These are phyloP conservation scores for Halichoeres trimaculatus DNA, from an alignment of 2,113 vertebrate species.

Conservation along the genomic window DNA sequence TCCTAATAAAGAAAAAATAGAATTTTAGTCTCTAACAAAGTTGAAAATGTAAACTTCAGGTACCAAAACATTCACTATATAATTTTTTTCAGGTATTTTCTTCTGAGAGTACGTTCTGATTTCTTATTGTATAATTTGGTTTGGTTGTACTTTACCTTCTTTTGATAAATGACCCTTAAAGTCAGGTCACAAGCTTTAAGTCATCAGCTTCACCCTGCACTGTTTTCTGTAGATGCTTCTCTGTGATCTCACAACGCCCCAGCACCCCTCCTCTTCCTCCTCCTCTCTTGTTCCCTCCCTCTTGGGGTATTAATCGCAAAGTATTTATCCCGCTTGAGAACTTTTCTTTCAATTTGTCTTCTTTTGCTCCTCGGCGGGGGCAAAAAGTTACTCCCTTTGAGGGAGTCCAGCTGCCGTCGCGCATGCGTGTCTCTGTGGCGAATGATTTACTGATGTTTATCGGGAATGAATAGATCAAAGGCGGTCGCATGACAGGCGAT, in stretches of 20 bases:
- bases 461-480: slow-evolving; percentile 87
- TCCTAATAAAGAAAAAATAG: not conserved
- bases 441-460: slow-evolving; percentile 88
- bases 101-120: not conserved
- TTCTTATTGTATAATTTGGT: not conserved
- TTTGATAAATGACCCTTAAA: slow-evolving; percentile 22
- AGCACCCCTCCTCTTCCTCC: slow-evolving; percentile 48
- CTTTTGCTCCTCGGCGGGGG: slow-evolving; percentile 64
- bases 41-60: not conserved
- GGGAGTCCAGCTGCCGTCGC: slow-evolving; percentile 68
- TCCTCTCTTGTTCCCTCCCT: slow-evolving; percentile 30
- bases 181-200: slow-evolving; percentile 56
- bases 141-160: not conserved
- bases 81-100: not conserved
- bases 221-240: slow-evolving; percentile 39
- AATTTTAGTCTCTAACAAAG: not conserved
- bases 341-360: slow-evolving; percentile 80
- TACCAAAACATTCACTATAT: not conserved
- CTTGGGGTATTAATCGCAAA: slow-evolving; percentile 72
- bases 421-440: slow-evolving; percentile 82
- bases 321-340: slow-evolving; percentile 78
- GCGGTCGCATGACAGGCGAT: slow-evolving; percentile 84
- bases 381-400: slow-evolving; percentile 75
- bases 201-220: slow-evolving; percentile 54
- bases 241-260: slow-evolving; percentile 79